Conservation (phyloP, 53 echinoderm and acorn worm genomes). For the Glandiceps talaboti region DNA sequence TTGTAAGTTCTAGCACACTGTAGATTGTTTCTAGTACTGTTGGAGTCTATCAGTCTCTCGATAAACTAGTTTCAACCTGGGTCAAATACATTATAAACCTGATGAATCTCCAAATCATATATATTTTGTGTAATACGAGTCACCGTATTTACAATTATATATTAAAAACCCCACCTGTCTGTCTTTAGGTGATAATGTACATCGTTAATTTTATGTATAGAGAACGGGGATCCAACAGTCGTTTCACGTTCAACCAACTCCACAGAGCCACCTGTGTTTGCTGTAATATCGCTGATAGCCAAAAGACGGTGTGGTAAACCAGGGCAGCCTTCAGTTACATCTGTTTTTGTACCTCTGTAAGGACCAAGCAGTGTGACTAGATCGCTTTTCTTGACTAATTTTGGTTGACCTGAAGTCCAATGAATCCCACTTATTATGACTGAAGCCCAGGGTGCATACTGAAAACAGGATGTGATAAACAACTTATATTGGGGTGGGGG, state of each 20-base stretch:
- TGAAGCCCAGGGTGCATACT: constrained; percentile 96
- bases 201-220: constrained; percentile 72
- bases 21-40: too few species aligned
- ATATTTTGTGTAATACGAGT: too few species aligned
- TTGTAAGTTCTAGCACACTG: too few species aligned
- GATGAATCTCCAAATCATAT: too few species aligned
- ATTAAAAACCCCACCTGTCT: too few species aligned
- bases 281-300: constrained; percentile 96
- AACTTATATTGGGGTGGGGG: too few species aligned
- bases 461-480: too few species aligned
- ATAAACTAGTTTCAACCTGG: too few species aligned
- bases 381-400: constrained; percentile 88
- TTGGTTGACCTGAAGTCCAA: constrained; percentile 82
- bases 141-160: too few species aligned
- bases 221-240: constrained; percentile 82
- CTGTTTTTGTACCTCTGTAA: constrained; percentile 39
- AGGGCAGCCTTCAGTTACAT: constrained; percentile 62
- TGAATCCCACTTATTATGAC: constrained; percentile 95
- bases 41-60: too few species aligned
- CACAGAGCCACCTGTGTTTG: constrained; percentile 91
- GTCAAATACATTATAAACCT: too few species aligned
- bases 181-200: constrained; percentile 92
- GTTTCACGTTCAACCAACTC: constrained; percentile 87
- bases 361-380: constrained; percentile 72
- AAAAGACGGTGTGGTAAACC: constrained; percentile 83